phyloP scores from a whole-genome alignment of 1,140 invertebrate genomes.

The Calephelis nemesis region DNA sequence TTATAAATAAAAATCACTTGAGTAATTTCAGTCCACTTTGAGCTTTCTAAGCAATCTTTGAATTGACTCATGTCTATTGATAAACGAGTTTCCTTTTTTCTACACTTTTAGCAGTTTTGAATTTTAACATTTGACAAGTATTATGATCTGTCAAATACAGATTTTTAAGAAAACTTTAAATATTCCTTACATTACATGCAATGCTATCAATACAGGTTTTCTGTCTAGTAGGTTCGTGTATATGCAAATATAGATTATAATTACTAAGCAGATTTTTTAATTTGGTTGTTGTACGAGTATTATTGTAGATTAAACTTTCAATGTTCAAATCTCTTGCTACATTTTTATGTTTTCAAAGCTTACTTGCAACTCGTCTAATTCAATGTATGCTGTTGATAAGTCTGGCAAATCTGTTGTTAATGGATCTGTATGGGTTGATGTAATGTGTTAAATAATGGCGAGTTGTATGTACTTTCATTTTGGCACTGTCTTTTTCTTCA shows the following conservation, averaged over 20 bases:
- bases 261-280: too few species aligned
- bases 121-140: neutral
- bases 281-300: too few species aligned
- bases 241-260: too few species aligned
- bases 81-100: neutral
- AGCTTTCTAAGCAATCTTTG: neutral
- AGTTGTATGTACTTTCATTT: too few species aligned
- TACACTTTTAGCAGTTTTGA: neutral
- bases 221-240: neutral
- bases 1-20: neutral
- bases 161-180: neutral
- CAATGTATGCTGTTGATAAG: too few species aligned
- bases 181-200: neutral
- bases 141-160: neutral
- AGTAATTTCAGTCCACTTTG: neutral
- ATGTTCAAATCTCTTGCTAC: neutral
- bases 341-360: too few species aligned
- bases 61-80: neutral
- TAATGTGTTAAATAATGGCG: too few species aligned
- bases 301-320: neutral
- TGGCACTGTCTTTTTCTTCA: too few species aligned
- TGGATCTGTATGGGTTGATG: too few species aligned
- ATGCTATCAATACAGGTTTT: conserved; percentile 6
- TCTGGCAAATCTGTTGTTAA: too few species aligned
- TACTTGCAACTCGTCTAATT: too few species aligned